Conservation (phyloP, 1,140 invertebrate genomes). For the Orius insidiosus region DNA sequence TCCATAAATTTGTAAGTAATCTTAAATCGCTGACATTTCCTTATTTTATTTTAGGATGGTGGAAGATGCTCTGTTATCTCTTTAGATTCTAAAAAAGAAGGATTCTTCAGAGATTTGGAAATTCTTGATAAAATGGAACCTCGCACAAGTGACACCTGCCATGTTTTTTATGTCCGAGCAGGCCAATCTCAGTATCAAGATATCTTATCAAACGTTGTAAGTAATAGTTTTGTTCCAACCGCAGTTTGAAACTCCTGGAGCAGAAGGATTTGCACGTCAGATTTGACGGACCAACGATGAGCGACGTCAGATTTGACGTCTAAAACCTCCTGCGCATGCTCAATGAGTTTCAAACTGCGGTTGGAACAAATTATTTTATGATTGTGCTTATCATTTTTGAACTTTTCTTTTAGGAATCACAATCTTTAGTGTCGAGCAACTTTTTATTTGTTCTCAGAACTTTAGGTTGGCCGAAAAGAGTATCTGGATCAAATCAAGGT, state of each 20-base stretch:
- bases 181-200: constrained; percentile 59
- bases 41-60: constrained; percentile 13
- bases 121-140: constrained; percentile 62
- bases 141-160: constrained; percentile 78
- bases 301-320: too few relatives aligned
- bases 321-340: too few relatives aligned
- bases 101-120: constrained; percentile 54
- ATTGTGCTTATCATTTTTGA: too few relatives aligned
- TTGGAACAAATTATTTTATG: too few relatives aligned
- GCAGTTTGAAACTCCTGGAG: too few relatives aligned
- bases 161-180: constrained; percentile 84
- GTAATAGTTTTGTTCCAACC: too few relatives aligned
- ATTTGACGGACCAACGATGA: too few relatives aligned
- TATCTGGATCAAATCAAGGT: constrained; percentile 42
- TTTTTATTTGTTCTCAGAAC: constrained; percentile 8
- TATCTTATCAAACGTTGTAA: constrained; percentile 69
- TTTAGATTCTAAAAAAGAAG: constrained; percentile 51
- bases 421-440: too few relatives aligned
- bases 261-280: too few relatives aligned
- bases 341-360: too few relatives aligned
- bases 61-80: constrained; percentile 47
- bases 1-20: constrained; percentile 26
- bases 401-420: too few relatives aligned
- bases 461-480: neutral
- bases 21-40: neutral